Percentiles rank a stretch among this genome's conserved stretches.
phyloP scores from a whole-genome alignment of 1,140 invertebrate genomes.

The Drosophila burlai region DNA sequence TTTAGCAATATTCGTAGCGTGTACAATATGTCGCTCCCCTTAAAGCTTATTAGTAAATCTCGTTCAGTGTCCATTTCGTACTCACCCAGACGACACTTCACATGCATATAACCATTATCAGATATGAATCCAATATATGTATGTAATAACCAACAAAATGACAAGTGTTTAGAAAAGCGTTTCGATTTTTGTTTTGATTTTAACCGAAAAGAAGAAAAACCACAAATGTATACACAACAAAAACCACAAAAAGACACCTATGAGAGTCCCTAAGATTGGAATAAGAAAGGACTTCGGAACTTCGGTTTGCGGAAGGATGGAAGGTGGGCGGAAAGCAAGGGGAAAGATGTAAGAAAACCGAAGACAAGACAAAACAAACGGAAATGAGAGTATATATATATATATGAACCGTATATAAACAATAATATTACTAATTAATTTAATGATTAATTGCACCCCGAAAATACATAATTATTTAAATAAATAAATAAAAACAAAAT shows the following conservation, averaged over 20 bases:
- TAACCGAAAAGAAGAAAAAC: constrained; percentile 22
- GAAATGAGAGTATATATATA: constrained; percentile 55
- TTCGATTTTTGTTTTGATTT: constrained; percentile 63
- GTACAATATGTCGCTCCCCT: constrained; percentile 81
- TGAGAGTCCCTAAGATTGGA: constrained; percentile 15
- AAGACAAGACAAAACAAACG: constrained; percentile 34
- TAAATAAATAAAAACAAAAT: constrained; percentile 77
- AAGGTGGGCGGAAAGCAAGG: constrained; percentile 7
- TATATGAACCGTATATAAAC: constrained; percentile 82
- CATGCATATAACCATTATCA: constrained; percentile 77
- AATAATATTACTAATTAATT: constrained; percentile 85
- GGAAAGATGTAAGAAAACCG: constrained; percentile 33
- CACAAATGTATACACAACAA: constrained; percentile 47
- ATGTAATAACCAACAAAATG: constrained; percentile 42
- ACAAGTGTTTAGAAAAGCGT: constrained; percentile 64
- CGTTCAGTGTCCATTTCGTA: constrained; percentile 53
- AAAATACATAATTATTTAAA: constrained; percentile 85
- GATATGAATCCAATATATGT: constrained; percentile 56
- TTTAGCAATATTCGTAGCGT: constrained; percentile 80
- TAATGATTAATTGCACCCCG: constrained; percentile 84
- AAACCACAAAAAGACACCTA: constrained; percentile 28
- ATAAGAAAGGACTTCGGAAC: background rate
- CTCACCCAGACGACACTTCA: constrained; percentile 50
- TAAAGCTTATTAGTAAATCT: constrained; percentile 63
- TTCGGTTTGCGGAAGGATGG: background rate